Evolutionary conservation across 2,888 invertebrate genomes (phyloP), one percentile per base, ranked within the genome.

Genomic region (Harpalus rufipes): DNA sequence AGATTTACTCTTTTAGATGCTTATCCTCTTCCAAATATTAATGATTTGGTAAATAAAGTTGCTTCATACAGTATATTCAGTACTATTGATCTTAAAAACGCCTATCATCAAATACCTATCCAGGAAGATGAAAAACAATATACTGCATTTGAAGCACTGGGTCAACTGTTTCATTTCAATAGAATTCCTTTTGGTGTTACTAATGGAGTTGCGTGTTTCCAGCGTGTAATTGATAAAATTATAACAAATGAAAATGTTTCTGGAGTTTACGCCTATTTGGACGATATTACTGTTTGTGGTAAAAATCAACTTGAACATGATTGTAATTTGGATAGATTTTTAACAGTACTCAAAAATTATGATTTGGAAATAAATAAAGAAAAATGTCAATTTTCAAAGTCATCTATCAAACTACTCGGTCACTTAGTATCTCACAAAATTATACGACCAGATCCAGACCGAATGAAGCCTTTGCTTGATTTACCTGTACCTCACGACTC

Each of bases 111-210:
- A n/a, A n/a, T n/a, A n/a, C n/a, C n/a, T n/a, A n/a, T 21, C 1
- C 21, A 21, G 1, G 21, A 21, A 1, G 21, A 21, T 21, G 86
- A 85, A 0, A 74, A 56, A 59, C 61, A 39, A 10, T 86, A 85
- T 65, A 86, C 86, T 3, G 85, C 81, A 18, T 87, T 87, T 83
- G 86, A 87, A 81, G 85, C 79, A 18, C 72, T 44, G 81, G 81
- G 85, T 7, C 39, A 81, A 16, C 82, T 85, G 8, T 85, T 80
- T 82, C 86, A 87, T 68, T 86, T 86, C 81, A 58, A 18, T 5
- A 72, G 83, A 51, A 79, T 86, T 3, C 84, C 86, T 10, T 86
- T 86, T 82, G 86, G 87, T 1, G 86, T 86, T 0, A 86, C 81
- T 5, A 87, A 87, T 76, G 86, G 86, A 5, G 86, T 86, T 0